phyloP scores from a whole-genome alignment of 30 jellyfish, hydroid and myxozoan genomes.

The Mastigias papua region DNA sequence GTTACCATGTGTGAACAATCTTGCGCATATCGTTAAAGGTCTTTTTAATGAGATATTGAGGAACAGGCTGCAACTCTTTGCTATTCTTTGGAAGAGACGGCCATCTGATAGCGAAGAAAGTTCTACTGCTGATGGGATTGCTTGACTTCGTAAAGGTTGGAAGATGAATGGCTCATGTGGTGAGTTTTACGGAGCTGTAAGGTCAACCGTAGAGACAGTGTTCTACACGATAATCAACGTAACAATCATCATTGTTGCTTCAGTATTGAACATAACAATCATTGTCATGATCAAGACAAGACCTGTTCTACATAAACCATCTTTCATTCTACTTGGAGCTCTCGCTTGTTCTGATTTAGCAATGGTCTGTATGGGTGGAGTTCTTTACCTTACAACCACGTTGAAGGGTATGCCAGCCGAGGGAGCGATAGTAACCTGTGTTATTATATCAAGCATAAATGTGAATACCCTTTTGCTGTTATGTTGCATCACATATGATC shows the following conservation, averaged over 20 bases:
- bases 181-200: neutral
- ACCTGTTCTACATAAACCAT: conserved; percentile 4
- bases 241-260: conserved; percentile 6
- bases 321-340: conserved; percentile 2
- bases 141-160: too few species aligned
- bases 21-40: too few species aligned
- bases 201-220: neutral
- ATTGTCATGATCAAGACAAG: neutral
- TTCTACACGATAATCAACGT: neutral
- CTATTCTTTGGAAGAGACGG: neutral
- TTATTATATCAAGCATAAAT: neutral
- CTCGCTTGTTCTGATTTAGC: conserved; percentile 29
- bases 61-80: neutral
- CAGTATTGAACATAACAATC: conserved; percentile 6
- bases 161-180: neutral
- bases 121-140: too few species aligned
- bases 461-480: conserved; percentile 9
- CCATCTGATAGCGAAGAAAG: neutral
- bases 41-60: too few species aligned
- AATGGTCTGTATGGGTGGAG: conserved; percentile 2
- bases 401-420: neutral
- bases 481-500: conserved; percentile 24
- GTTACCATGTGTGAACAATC: too few species aligned
- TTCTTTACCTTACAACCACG: conserved; percentile 3
- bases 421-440: conserved; percentile 8